Evolutionary conservation across 1,140 invertebrate genomes (phyloP).

Genomic region (Macrostomum lignano): DNA sequence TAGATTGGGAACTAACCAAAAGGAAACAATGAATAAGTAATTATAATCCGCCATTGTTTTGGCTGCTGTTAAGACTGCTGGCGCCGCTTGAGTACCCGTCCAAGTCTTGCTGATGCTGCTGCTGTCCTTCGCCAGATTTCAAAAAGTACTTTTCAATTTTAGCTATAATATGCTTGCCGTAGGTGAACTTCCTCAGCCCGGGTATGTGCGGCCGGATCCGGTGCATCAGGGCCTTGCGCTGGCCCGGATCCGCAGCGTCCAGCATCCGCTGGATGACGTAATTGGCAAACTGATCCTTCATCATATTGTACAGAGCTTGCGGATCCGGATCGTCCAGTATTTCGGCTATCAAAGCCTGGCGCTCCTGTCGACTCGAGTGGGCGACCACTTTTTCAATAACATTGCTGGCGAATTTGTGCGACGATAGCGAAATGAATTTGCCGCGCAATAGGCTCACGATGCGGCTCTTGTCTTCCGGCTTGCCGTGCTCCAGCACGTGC

Average conservation of each 20-base stretch:
- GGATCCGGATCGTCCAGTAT: slow-evolving; percentile 9
- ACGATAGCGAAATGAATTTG: slow-evolving; percentile 70
- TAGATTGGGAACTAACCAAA: too few species aligned
- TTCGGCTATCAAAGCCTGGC: slow-evolving; percentile 25
- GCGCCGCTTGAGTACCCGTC: too few species aligned
- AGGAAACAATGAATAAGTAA: too few species aligned
- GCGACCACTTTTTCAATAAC: slow-evolving; percentile 29
- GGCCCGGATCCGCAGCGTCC: slow-evolving; percentile 79
- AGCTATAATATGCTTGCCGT: slow-evolving; percentile 54
- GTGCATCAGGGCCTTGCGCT: slow-evolving; percentile 85
- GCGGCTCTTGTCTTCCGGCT: slow-evolving; percentile 72
- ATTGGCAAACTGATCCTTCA: slow-evolving; percentile 97
- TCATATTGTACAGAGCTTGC: slow-evolving; percentile 36
- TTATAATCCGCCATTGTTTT: too few species aligned
- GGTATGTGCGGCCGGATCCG: slow-evolving; percentile 87
- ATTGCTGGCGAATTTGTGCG: slow-evolving; percentile 77
- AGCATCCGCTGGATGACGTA: slow-evolving; percentile 99
- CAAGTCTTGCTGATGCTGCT: too few species aligned
- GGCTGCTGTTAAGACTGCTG: too few species aligned
- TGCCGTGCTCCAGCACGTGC: slow-evolving; percentile 35
- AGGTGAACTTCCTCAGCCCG: slow-evolving; percentile 86
- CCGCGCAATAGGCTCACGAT: slow-evolving; percentile 67
- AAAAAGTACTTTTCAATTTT: slow-evolving; percentile 7
- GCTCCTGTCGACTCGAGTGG: slow-evolving; percentile 19
- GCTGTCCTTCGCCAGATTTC: too few species aligned